Percentiles rank a stretch among this genome's conserved stretches.
These are phyloP conservation scores for Lucifuga dentata DNA, from an alignment of 2,113 vertebrate species.

Conservation along the genomic window DNA sequence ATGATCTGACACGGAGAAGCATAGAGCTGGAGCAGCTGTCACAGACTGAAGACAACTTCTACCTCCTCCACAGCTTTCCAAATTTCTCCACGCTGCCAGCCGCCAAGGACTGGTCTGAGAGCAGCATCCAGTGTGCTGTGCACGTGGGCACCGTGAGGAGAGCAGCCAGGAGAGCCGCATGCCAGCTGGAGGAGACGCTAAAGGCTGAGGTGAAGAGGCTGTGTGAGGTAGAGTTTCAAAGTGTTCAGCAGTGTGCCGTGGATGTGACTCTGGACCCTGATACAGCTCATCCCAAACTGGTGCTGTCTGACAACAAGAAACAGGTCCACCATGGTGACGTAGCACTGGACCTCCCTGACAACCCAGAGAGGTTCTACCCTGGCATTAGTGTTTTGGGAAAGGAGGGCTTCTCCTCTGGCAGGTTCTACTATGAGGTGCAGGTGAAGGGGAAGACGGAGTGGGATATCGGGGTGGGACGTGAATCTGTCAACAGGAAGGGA, in stretches of 20 bases:
- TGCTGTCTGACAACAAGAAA: constrained; percentile 67
- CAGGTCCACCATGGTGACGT: constrained; percentile 62
- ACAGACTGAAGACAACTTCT: constrained; percentile 58
- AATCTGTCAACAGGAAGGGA: constrained; percentile 75
- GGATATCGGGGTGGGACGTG: constrained; percentile 76
- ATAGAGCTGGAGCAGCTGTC: constrained; percentile 54
- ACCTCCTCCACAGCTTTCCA: constrained; percentile 54
- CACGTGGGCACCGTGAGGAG: constrained; percentile 69
- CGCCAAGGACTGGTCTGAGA: constrained; percentile 42
- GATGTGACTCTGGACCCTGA: constrained; percentile 75
- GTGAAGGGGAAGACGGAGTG: constrained; percentile 77
- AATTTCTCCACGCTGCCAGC: background rate
- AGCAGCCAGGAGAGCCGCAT: constrained; percentile 41
- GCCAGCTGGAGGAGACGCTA: constrained; percentile 55
- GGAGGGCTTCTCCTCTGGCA: constrained; percentile 68
- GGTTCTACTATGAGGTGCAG: constrained; percentile 78
- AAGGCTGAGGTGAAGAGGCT: constrained; percentile 63
- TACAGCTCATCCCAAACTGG: constrained; percentile 77
- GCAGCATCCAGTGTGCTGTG: constrained; percentile 40
- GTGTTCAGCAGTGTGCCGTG: constrained; percentile 59
- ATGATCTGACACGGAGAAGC: constrained; percentile 43
- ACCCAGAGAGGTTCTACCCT: constrained; percentile 71
- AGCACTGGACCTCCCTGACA: constrained; percentile 38
- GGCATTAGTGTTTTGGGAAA: constrained; percentile 74
- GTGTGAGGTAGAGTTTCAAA: constrained; percentile 50